phyloP scores from a whole-genome alignment of 1,140 invertebrate species.

The Drosophila repletoides region DNA sequence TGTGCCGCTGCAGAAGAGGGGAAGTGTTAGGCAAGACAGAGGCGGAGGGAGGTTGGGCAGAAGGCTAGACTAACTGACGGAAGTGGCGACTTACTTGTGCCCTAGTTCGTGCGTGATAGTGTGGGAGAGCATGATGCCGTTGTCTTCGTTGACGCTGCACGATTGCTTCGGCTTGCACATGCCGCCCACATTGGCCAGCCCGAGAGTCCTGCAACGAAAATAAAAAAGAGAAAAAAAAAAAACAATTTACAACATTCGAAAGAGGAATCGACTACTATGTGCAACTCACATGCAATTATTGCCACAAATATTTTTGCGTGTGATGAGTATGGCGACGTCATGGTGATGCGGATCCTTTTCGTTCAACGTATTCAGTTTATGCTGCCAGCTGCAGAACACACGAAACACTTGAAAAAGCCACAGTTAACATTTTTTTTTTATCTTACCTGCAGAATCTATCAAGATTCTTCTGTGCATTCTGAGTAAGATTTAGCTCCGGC shows the following conservation, averaged over 20 bases:
- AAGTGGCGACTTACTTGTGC: conserved; percentile 90
- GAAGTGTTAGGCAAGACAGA: too few relatives aligned
- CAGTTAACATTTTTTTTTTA: not conserved
- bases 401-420: not conserved
- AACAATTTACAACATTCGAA: not conserved
- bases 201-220: conserved; percentile 88
- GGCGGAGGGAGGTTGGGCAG: not conserved
- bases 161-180: conserved; percentile 94
- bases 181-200: conserved; percentile 93
- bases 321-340: conserved; percentile 95
- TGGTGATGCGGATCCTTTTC: conserved; percentile 94
- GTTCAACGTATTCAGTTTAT: conserved; percentile 88
- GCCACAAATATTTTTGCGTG: conserved; percentile 92
- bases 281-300: conserved; percentile 81
- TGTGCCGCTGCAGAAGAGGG: conserved; percentile 39
- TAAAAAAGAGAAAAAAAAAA: conserved; percentile 69
- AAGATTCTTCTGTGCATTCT: conserved; percentile 92
- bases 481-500: conserved; percentile 88
- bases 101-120: conserved; percentile 97
- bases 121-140: conserved; percentile 94
- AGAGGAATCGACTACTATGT: not conserved
- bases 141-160: conserved; percentile 96
- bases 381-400: conserved; percentile 87
- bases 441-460: conserved; percentile 89
- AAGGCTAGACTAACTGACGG: not conserved